A percentile compares a stretch with the other conserved stretches of the same genome.
Conservation (phyloP, 2,113 vertebrate species). For the Micromys minutus region DNA sequence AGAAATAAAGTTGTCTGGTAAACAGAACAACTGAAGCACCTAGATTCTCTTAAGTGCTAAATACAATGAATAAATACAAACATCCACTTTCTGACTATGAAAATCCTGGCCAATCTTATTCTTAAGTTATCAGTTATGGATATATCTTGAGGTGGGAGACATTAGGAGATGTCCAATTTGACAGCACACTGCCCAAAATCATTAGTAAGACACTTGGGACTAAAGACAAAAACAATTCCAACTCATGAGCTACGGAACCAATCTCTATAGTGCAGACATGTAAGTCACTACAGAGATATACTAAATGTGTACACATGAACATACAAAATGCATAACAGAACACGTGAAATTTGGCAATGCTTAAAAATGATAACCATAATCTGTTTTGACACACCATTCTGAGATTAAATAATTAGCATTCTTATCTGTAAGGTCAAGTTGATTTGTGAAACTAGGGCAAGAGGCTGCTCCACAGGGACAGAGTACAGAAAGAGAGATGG, state of each 20-base stretch:
- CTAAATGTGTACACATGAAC: background rate
- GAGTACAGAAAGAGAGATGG: too few species aligned
- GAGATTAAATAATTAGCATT: background rate
- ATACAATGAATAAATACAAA: background rate
- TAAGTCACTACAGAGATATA: background rate
- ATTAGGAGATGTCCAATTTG: background rate
- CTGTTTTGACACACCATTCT: background rate
- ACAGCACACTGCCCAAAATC: background rate
- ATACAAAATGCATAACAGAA: background rate
- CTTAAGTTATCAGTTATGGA: slow-evolving; percentile 19
- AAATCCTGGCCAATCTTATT: background rate
- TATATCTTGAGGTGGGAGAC: too few species aligned
- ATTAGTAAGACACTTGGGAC: background rate
- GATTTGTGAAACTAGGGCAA: background rate
- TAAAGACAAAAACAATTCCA: background rate
- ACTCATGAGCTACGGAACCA: background rate
- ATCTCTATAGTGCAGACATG: background rate
- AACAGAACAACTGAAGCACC: background rate
- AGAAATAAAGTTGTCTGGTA: background rate
- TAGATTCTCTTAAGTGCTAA: background rate
- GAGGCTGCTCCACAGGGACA: background rate
- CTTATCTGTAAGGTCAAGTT: background rate
- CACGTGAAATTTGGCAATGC: background rate
- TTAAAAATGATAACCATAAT: slow-evolving; percentile 39
- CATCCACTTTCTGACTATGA: background rate